These are phyloP conservation scores for Perca fluviatilis DNA, from an alignment of 2,113 vertebrate species.

Conservation along the genomic window DNA sequence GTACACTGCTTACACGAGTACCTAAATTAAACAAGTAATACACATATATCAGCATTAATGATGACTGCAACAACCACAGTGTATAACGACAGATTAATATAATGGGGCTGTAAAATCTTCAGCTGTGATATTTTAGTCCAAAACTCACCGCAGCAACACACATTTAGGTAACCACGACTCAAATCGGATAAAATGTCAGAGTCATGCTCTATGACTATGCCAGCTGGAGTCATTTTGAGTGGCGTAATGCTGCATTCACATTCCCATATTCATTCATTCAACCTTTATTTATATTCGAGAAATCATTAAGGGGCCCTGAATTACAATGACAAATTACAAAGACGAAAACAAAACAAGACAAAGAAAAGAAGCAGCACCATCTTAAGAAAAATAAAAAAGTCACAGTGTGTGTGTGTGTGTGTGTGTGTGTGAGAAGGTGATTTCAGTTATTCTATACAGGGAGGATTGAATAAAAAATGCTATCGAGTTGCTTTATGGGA, in stretches of 20 bases:
- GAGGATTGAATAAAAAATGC: background rate
- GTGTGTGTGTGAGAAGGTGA: too few relatives aligned
- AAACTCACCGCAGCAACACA: background rate
- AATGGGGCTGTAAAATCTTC: conserved; percentile 1
- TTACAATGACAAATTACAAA: too few relatives aligned
- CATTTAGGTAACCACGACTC: conserved; percentile 5
- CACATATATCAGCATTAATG: background rate
- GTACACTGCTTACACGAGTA: conserved; percentile 90
- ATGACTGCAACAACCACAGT: background rate
- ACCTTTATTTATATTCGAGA: too few relatives aligned
- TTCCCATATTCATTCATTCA: background rate
- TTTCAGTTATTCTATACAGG: too few relatives aligned
- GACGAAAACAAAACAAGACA: too few relatives aligned
- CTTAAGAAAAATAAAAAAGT: too few relatives aligned
- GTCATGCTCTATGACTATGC: conserved; percentile 6
- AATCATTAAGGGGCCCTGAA: too few relatives aligned
- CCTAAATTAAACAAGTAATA: conserved; percentile 69
- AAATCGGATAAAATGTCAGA: conserved; percentile 20
- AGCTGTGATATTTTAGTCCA: conserved; percentile 13
- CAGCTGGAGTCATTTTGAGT: conserved; percentile 18
- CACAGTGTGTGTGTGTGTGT: too few relatives aligned
- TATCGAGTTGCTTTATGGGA: too few relatives aligned
- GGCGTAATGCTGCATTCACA: background rate
- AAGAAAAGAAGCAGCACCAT: too few relatives aligned
- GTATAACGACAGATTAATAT: background rate